These are phyloP conservation scores for Frankliniella fusca DNA, from an alignment of 2,888 invertebrate species.

Conservation along the genomic window DNA sequence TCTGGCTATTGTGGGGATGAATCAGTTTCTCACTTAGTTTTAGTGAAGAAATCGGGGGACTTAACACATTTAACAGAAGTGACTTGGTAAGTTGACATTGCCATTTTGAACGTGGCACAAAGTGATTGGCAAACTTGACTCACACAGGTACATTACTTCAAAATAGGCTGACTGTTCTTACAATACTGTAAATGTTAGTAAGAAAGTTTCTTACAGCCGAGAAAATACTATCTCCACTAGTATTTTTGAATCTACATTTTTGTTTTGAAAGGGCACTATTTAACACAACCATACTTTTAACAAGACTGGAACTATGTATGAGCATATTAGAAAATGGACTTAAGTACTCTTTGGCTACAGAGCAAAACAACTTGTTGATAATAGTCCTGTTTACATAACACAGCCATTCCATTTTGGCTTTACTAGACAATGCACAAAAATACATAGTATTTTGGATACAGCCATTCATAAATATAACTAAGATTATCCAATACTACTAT, in stretches of 20 bases:
- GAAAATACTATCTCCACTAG: too few relatives aligned
- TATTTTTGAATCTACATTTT: too few relatives aligned
- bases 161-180: too few relatives aligned
- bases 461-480: neutral
- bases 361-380: neutral
- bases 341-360: constrained; percentile 12
- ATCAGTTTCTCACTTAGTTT: too few relatives aligned
- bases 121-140: constrained; percentile 2
- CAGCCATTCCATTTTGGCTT: neutral
- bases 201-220: too few relatives aligned
- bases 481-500: neutral
- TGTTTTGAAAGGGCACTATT: too few relatives aligned
- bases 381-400: neutral
- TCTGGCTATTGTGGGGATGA: too few relatives aligned
- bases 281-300: neutral
- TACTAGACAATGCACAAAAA: neutral
- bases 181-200: too few relatives aligned
- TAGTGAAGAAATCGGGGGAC: too few relatives aligned
- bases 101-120: neutral
- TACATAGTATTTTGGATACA: neutral
- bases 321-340: neutral
- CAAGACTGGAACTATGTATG: neutral
- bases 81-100: too few relatives aligned
- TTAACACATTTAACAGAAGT: too few relatives aligned
- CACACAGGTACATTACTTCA: neutral